Base-by-base conservation (phyloP, 1,140 invertebrate species). In the Tetragnatha versicolor region DNA sequence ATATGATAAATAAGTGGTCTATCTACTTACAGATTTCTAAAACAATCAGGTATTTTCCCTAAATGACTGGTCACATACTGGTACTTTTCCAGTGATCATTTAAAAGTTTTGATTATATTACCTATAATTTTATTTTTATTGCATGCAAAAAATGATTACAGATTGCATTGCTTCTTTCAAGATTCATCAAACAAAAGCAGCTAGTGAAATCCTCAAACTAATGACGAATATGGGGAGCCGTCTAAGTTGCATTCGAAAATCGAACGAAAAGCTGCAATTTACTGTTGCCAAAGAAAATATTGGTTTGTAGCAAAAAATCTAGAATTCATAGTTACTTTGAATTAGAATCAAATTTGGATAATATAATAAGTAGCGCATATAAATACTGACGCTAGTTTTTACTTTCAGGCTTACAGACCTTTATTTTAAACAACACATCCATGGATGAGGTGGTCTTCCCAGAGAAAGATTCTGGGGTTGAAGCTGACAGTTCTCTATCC, bases 111-210 rank as follows among this genome's bases (percentile, higher is more conserved):
- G n/a, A n/a, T n/a, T n/a, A n/a, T n/a, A n/a, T n/a, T n/a, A n/a
- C n/a, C n/a, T n/a, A n/a, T n/a, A n/a, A n/a, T n/a, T n/a, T n/a
- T n/a, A n/a, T n/a, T n/a, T n/a, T n/a, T n/a, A n/a, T n/a, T n/a
- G n/a, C n/a, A n/a, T n/a, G n/a, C n/a, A n/a, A n/a, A n/a, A n/a
- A n/a, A n/a, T n/a, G n/a, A n/a, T n/a, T n/a, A n/a, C n/a, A n/a
- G n/a, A n/a, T n/a, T n/a, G n/a, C n/a, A n/a, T n/a, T n/a, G n/a
- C n/a, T n/a, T n/a, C n/a, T 63, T 63, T 63, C 6, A n/a, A 69
- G 66, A 69, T 27, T 37, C 66, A 69, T 69, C 66, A 69, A 53
- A 69, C 66, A 5, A 17, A 35, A 69, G 66, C 49, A 2, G 66
- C 66, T 35, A 53, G 47, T 20, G 31, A 69, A 29, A 69, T 69